Evolutionary conservation across 1,140 invertebrate genomes (phyloP), one percentile per base, ranked within the genome.

Genomic region (Drosophila azteca): DNA sequence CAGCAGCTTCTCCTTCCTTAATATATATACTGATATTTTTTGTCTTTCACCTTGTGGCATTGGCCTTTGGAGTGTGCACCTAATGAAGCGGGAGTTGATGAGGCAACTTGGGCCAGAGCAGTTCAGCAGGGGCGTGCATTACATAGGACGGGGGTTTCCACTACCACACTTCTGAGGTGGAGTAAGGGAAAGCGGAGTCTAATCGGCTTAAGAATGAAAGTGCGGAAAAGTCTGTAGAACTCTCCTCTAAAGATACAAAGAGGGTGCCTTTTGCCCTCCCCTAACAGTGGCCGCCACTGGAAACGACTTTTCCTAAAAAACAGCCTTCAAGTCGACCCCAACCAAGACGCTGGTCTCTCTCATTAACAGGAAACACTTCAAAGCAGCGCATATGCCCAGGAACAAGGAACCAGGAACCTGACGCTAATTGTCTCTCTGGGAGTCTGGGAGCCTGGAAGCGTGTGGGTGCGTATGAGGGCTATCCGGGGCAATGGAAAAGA

Each of bases 21-120:
- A 57, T 17, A 39, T 55, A 50, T 39, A 29, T 70, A 24, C 13
- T 52, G 41, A 22, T 43, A 31, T 57, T 44, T 57, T 54, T 66
- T 54, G 71, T 58, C 59, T 84, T 72, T 67, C 81, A 87, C 81
- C 81, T 85, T 85, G 77, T 87, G 82, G 81, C 82, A 87, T 87
- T 85, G 78, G 82, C 81, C 78, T 82, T 87, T 78, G 62, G 68
- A 84, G 67, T 53, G 74, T 75, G 74, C 78, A 49, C 74, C 81
- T 85, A 85, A 85, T 85, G 81, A 85, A 85, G 82, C 82, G 78
- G 54, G 62, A 49, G 74, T 66, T 78, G 81, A 78, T 85, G 82
- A 87, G 71, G 51, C 74, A 45, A 70, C 41, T 49, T 22, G 31
- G 35, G 31, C 52, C n/a, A 9, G 49, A 29, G 70, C 20, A 51